A percentile compares a stretch with the other conserved stretches of the same genome.
Evolutionary conservation across 2,113 vertebrate genomes (phyloP).

Genomic region (Ifrita kowaldi): DNA sequence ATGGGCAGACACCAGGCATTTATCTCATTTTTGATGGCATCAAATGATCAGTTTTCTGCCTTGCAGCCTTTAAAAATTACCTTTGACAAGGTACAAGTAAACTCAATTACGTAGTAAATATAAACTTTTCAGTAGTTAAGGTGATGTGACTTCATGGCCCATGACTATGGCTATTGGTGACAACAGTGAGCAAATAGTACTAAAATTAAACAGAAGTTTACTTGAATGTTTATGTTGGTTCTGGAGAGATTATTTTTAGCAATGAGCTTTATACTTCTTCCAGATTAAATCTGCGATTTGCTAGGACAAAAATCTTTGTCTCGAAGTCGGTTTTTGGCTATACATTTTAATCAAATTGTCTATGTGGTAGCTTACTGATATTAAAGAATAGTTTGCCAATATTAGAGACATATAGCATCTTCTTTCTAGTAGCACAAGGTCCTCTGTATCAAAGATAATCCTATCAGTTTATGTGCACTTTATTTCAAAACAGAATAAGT

Average conservation of each 20-base stretch:
- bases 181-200: neutral
- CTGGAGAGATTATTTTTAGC: conserved; percentile 22
- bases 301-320: neutral
- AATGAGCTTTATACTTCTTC: neutral
- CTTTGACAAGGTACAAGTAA: neutral
- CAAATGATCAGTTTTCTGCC: neutral
- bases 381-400: neutral
- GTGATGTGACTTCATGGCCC: neutral
- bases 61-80: neutral
- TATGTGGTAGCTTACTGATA: neutral
- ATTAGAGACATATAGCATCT: neutral
- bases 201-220: neutral
- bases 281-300: neutral
- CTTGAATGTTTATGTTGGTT: neutral
- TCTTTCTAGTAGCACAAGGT: neutral
- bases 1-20: neutral
- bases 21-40: neutral
- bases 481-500: neutral
- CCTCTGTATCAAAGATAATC: too few relatives aligned
- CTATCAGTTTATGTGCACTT: neutral
- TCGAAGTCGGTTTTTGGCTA: neutral
- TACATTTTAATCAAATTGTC: neutral
- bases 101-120: neutral
- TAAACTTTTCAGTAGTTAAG: neutral
- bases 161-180: neutral